Percentiles rank a stretch among this genome's conserved stretches.
These are phyloP conservation scores for Galaxea fascicularis DNA, from an alignment of 92 coral and sea anemone genomes.

Conservation along the genomic window DNA sequence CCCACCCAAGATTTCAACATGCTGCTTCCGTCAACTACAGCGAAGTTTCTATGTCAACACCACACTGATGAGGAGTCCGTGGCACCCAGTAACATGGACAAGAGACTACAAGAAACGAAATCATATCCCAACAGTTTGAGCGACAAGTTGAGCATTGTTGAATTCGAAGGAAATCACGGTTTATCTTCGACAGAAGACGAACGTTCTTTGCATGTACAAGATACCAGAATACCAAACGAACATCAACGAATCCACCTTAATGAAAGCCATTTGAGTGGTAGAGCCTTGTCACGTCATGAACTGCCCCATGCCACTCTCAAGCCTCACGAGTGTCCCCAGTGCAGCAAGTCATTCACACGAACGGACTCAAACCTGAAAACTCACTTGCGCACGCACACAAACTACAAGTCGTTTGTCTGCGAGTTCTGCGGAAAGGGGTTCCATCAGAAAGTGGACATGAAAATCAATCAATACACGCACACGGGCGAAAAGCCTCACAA, in stretches of 20 bases:
- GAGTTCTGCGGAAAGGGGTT: slow-evolving; percentile 85
- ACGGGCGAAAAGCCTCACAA: slow-evolving; percentile 92
- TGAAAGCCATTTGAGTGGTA: slow-evolving; percentile 68
- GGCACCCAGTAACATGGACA: background rate
- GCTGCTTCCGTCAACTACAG: background rate
- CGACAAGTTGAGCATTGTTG: background rate
- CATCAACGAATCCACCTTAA: slow-evolving; percentile 67
- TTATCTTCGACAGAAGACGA: background rate
- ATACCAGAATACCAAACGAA: background rate
- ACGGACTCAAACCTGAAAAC: slow-evolving; percentile 82
- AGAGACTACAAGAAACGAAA: background rate
- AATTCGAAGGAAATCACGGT: background rate
- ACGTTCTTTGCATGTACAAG: background rate
- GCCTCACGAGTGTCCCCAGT: slow-evolving; percentile 71
- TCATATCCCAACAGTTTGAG: background rate
- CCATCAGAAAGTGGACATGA: slow-evolving; percentile 86
- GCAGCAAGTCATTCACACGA: slow-evolving; percentile 80
- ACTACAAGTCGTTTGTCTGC: slow-evolving; percentile 76
- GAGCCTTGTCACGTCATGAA: slow-evolving; percentile 67
- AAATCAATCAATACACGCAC: slow-evolving; percentile 87
- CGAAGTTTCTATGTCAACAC: background rate
- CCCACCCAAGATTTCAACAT: background rate
- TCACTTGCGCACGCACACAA: slow-evolving; percentile 79
- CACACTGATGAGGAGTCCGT: background rate
- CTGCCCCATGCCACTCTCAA: slow-evolving; percentile 72